Base-by-base conservation (phyloP, 1,140 invertebrate genomes). In the Pseudomyrmex flavicornis region DNA sequence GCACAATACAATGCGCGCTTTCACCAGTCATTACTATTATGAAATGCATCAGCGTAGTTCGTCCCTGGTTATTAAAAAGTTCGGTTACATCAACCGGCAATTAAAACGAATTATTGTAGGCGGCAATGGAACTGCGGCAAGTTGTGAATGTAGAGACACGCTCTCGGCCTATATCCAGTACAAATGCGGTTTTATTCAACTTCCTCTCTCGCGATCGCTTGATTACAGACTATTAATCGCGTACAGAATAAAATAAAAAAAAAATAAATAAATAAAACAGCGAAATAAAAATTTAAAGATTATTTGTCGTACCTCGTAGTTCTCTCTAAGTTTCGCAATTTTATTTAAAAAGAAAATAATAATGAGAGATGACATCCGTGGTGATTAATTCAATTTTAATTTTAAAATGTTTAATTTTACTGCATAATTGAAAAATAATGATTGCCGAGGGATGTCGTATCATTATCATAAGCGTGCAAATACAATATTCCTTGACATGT, bases 31-130 rank as follows among this genome's bases (percentile, higher is more conserved):
- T 87, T 83, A 86, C 70, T 48, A 87, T 87, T 87, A 84, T 83
- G 86, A 87, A 84, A 87, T 72, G 73, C 86, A 63, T 73, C 54
- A 7, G 35, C 59, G 76, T 13, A 62, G 22, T 20, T 59, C n/a
- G 62, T 54, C 20, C 48, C 54, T 46, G 26, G 65, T 82, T 82
- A 87, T 87, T 87, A 87, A 87, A 87, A 87, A 73, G 72, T 77
- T 87, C 56, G 83, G 83, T 87, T 87, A 82, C 86, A 79, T 73
- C 82, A 87, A 87, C 66, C 66, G 13, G 66, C 87, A 87, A 87
- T 87, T 87, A 87, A 84, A 84, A 66, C 58, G 44, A 77, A 79
- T 61, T 70, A 87, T 83, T 82, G 68, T 69, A 70, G 44, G 20
- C 59, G 1, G 50, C 22, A 35, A 56, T 35, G 35, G 44, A 79